Evolutionary conservation across 2,113 vertebrate species (phyloP).

Genomic region (Tragelaphus imberbis): DNA sequence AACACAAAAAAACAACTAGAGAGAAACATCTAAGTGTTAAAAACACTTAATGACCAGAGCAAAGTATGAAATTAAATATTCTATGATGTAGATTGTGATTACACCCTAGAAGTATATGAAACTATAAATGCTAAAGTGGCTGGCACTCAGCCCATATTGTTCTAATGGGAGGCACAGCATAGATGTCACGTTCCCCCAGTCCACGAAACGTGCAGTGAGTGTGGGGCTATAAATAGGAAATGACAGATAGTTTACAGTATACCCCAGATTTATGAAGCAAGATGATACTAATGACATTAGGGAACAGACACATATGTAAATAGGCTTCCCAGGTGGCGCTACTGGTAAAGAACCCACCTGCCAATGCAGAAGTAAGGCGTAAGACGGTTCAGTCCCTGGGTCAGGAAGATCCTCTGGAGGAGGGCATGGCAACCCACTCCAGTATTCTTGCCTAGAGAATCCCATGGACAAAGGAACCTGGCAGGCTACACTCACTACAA

Average conservation of each 20-base stretch:
- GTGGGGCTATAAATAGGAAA: constrained; percentile 12
- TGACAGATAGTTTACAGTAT: neutral
- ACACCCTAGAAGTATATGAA: neutral
- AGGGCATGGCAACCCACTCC: neutral
- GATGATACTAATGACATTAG: neutral
- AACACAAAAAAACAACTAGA: neutral
- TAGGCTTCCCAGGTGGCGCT: neutral
- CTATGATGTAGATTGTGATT: neutral
- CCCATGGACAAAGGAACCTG: neutral
- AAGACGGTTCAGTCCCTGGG: neutral
- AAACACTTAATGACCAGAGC: neutral
- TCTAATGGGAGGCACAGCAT: neutral
- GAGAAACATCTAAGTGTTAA: neutral
- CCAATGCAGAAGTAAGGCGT: neutral
- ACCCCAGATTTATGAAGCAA: neutral
- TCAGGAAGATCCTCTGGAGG: neutral
- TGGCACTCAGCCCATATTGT: neutral
- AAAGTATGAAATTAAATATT: neutral
- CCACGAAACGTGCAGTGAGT: neutral
- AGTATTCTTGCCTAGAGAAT: neutral
- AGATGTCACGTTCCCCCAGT: neutral
- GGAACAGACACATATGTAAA: neutral
- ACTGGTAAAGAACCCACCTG: neutral
- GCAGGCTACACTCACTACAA: neutral
- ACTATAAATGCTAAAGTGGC: neutral